phyloP scores from a whole-genome alignment of 2,797 vertebrate species.

The Cynopterus sphinx region DNA sequence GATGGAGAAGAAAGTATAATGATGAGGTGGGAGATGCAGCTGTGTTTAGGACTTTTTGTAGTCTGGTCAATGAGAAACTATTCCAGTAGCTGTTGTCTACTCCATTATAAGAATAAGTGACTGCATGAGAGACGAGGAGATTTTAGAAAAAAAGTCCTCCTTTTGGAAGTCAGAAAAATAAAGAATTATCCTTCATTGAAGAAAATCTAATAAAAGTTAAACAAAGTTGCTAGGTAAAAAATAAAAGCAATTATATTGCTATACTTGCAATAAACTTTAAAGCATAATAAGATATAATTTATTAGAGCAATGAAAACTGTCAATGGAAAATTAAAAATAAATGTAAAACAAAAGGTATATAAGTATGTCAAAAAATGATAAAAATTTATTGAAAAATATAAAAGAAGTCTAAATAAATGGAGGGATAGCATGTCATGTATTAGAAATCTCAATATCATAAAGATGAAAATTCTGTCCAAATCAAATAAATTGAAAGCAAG shows the following conservation, averaged over 20 bases:
- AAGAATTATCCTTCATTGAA: not conserved
- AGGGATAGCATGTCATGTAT: not conserved
- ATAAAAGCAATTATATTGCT: not conserved
- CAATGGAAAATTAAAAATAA: not conserved
- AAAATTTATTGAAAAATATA: not conserved
- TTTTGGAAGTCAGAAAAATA: not conserved
- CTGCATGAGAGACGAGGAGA: not conserved
- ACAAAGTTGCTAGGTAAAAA: not conserved
- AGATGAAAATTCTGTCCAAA: not conserved
- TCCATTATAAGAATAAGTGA: not conserved
- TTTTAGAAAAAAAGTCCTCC: not conserved
- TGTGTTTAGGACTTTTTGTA: not conserved
- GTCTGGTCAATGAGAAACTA: not conserved
- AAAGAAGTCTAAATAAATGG: not conserved
- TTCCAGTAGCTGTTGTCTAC: not conserved
- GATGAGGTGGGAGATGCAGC: not conserved
- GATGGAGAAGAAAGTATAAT: not conserved
- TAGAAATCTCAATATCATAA: not conserved
- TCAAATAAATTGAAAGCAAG: slow-evolving; percentile 21
- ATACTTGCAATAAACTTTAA: not conserved
- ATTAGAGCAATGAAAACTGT: not conserved
- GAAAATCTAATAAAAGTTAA: not conserved
- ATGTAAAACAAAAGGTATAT: not conserved
- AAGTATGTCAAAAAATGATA: not conserved
- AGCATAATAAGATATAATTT: not conserved